These are phyloP conservation scores for Hermetia illucens DNA, from an alignment of 1,140 invertebrate genomes.

Conservation along the genomic window DNA sequence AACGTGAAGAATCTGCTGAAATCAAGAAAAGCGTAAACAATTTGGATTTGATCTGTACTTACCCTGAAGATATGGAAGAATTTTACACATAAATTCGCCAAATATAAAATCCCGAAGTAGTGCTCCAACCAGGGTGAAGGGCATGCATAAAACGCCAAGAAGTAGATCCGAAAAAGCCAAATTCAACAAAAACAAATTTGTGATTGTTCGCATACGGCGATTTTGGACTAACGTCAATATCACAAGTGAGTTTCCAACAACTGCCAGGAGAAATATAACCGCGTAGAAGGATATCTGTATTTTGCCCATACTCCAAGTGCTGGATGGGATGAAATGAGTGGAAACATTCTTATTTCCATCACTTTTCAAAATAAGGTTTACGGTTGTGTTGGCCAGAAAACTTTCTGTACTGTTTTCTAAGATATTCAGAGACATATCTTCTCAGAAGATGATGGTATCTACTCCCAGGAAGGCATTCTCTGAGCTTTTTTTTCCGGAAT, in stretches of 20 bases:
- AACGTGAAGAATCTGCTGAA: too few species aligned
- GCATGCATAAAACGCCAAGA: conserved; percentile 66
- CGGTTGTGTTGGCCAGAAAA: background rate
- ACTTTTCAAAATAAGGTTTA: background rate
- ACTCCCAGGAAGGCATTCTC: too few species aligned
- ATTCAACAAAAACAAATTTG: conserved; percentile 72
- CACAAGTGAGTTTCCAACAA: conserved; percentile 60
- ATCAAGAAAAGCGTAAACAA: too few species aligned
- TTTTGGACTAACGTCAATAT: conserved; percentile 60
- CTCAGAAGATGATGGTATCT: too few species aligned
- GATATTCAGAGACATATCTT: background rate
- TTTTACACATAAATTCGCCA: conserved; percentile 56
- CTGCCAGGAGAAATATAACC: conserved; percentile 55
- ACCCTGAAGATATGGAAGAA: conserved; percentile 72
- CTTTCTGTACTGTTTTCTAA: background rate
- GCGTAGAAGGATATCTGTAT: conserved; percentile 46
- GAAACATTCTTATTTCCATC: background rate
- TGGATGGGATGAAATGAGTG: background rate
- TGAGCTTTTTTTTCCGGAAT: too few species aligned
- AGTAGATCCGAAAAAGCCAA: conserved; percentile 62
- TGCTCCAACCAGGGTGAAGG: conserved; percentile 65
- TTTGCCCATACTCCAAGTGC: background rate
- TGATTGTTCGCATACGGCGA: conserved; percentile 66
- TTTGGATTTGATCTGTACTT: too few species aligned
- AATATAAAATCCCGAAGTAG: conserved; percentile 66